Percentiles rank a stretch among this genome's conserved stretches.
These are phyloP conservation scores for Diachrysia chrysitis DNA, from an alignment of 2,888 invertebrate genomes.

Conservation along the genomic window DNA sequence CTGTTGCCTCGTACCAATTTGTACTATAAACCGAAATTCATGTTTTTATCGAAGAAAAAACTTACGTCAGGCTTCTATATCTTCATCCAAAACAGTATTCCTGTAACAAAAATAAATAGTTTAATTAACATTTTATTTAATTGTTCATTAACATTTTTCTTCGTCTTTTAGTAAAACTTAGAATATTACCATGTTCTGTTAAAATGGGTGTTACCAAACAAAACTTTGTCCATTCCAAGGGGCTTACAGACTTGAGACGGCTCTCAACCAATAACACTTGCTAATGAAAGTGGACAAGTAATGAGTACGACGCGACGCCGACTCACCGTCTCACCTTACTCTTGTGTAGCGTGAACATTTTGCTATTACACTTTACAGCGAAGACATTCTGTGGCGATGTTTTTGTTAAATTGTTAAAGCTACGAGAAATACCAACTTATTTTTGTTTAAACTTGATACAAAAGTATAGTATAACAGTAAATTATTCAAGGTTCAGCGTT, in stretches of 20 bases:
- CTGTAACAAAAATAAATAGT: conserved; percentile 47
- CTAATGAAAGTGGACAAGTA: conserved; percentile 78
- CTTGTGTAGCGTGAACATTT: conserved; percentile 56
- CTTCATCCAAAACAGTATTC: conserved; percentile 11
- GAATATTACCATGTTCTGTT: conserved; percentile 25
- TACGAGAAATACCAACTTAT: conserved; percentile 2
- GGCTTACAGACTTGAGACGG: conserved; percentile 45
- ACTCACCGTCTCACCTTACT: conserved; percentile 59
- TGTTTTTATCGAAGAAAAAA: background rate
- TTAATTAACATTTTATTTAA: conserved; percentile 14
- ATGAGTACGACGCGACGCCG: conserved; percentile 55
- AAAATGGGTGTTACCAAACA: conserved; percentile 11
- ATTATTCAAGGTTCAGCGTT: too few species aligned
- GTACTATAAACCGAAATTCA: background rate
- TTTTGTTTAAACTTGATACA: background rate
- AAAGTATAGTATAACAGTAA: too few species aligned
- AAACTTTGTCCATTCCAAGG: conserved; percentile 56
- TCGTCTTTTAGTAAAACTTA: conserved; percentile 9
- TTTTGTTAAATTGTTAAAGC: conserved; percentile 38
- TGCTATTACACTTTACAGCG: conserved; percentile 36
- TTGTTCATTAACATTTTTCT: background rate
- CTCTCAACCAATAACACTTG: conserved; percentile 67
- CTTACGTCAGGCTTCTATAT: conserved; percentile 36
- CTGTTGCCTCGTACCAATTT: conserved; percentile 24
- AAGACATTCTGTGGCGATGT: conserved; percentile 32